Conservation (phyloP, 2,888 invertebrate species). For the Chrysomela aeneicollis region DNA sequence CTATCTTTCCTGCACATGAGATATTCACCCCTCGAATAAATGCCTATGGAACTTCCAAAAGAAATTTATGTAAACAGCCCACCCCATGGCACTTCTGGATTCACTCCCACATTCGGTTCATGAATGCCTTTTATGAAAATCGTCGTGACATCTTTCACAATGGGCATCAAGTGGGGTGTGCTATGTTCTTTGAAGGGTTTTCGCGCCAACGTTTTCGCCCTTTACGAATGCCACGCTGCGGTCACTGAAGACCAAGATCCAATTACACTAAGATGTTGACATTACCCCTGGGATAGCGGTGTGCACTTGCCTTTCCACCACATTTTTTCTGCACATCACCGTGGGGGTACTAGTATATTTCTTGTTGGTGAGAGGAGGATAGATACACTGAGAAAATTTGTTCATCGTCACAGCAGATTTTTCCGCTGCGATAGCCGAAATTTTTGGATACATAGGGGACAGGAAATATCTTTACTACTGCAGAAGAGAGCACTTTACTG, state of each 20-base stretch:
- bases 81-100: not conserved
- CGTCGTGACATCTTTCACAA: conserved; percentile 6
- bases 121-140: not conserved
- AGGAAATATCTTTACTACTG: too few species aligned
- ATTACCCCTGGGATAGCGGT: conserved; percentile 40
- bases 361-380: not conserved
- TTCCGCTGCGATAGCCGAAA: too few species aligned
- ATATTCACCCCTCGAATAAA: not conserved
- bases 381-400: too few species aligned
- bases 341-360: not conserved
- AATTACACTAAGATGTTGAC: conserved; percentile 40
- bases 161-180: not conserved
- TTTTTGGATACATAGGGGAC: too few species aligned
- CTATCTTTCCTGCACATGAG: not conserved
- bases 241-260: conserved; percentile 34
- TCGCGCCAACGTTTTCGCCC: not conserved
- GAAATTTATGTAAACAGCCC: conserved; percentile 1
- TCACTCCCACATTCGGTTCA: conserved; percentile 4
- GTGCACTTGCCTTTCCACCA: conserved; percentile 1
- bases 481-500: too few species aligned
- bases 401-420: too few species aligned
- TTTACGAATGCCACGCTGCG: conserved; percentile 20
- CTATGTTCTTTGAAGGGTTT: not conserved
- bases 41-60: not conserved
- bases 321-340: not conserved